Evolutionary conservation across 2,797 vertebrate genomes (phyloP).

Genomic region (Acrossocheilus wenchowensis): DNA sequence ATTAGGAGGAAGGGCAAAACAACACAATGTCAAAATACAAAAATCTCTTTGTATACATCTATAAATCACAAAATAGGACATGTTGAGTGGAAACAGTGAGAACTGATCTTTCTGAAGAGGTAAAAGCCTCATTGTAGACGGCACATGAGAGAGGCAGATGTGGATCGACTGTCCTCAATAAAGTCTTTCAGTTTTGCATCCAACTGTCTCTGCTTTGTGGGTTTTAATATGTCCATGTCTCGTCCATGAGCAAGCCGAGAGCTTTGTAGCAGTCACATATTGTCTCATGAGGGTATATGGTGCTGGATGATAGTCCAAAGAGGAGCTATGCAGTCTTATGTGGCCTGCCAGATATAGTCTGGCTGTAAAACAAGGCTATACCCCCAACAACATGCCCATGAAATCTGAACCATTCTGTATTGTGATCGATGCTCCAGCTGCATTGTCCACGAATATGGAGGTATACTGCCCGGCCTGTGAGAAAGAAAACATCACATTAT

Average conservation of each 20-base stretch:
- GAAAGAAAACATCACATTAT: constrained; percentile 25
- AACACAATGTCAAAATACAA: constrained; percentile 44
- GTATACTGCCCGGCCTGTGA: constrained; percentile 90
- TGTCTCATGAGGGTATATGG: constrained; percentile 59
- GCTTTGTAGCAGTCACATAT: constrained; percentile 52
- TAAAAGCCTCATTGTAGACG: constrained; percentile 2
- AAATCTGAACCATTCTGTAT: constrained; percentile 93
- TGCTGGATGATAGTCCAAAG: constrained; percentile 64
- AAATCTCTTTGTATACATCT: constrained; percentile 60
- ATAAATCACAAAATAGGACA: constrained; percentile 59
- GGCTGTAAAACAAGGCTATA: constrained; percentile 70
- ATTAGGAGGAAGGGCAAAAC: constrained; percentile 42
- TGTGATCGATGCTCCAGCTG: constrained; percentile 85
- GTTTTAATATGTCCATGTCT: constrained; percentile 20
- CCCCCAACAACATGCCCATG: constrained; percentile 90
- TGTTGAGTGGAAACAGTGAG: constrained; percentile 50
- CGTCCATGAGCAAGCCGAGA: constrained; percentile 34
- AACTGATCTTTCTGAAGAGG: constrained; percentile 5
- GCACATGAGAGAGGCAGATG: constrained; percentile 38
- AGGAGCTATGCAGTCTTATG: constrained; percentile 53
- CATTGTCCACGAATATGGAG: constrained; percentile 95
- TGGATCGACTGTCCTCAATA: constrained; percentile 37
- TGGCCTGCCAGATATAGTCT: constrained; percentile 28
- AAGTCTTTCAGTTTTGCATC: constrained; percentile 42
- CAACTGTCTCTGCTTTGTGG: constrained; percentile 48